Evolutionary conservation across 1,140 invertebrate genomes (phyloP).

Genomic region (Caerostris darwini): DNA sequence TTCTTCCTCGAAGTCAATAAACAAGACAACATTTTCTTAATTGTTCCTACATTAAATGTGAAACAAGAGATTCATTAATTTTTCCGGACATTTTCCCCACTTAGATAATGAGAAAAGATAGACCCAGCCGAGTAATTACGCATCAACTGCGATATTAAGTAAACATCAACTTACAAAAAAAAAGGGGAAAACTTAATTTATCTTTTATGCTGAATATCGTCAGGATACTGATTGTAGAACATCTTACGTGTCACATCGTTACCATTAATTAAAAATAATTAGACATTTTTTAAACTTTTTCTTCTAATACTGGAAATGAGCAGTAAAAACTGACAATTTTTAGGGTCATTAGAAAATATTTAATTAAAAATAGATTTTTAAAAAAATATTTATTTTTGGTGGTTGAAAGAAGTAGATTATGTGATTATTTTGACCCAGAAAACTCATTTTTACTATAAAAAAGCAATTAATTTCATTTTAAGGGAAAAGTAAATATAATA

Average conservation of each 20-base stretch:
- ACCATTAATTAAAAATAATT: not conserved
- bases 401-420: no score
- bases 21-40: not conserved
- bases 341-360: no score
- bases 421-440: no score
- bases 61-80: constrained; percentile 20
- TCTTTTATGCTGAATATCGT: not conserved
- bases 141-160: not conserved
- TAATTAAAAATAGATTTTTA: no score
- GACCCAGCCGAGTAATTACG: no score
- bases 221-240: not conserved
- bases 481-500: no score
- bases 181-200: not conserved
- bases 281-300: not conserved
- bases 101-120: not conserved
- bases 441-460: no score
- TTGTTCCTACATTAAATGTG: not conserved
- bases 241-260: not conserved
- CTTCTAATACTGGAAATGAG: not conserved
- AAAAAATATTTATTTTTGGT: no score
- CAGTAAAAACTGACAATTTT: no score
- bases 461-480: no score
- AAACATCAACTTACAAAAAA: not conserved
- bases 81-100: not conserved
- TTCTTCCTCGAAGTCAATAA: not conserved